phyloP scores from a whole-genome alignment of 35 echinoderm and acorn worm species.

The Lytechinus variegatus region DNA sequence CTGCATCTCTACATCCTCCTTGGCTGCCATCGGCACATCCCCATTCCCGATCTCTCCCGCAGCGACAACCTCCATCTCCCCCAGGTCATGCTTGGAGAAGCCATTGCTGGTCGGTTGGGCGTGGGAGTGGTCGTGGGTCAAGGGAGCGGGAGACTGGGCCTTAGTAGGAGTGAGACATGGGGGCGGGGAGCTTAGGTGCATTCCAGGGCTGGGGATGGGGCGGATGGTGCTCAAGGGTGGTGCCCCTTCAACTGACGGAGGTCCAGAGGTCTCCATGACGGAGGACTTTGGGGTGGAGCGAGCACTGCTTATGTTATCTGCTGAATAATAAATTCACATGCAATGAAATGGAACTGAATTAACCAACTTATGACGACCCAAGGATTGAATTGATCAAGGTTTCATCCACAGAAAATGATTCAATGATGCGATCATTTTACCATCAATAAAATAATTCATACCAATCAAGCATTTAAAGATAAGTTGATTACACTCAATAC shows the following conservation, averaged over 20 bases:
- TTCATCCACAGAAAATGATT: too few relatives aligned
- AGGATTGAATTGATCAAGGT: too few relatives aligned
- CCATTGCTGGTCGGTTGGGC: constrained; percentile 3
- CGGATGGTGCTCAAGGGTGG: neutral
- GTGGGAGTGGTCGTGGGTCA: neutral
- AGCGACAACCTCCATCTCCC: neutral
- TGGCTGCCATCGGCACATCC: neutral
- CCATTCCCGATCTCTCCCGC: neutral
- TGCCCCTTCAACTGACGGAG: neutral
- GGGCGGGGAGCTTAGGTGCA: constrained; percentile 53
- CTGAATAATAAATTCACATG: neutral
- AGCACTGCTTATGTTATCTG: constrained; percentile 56
- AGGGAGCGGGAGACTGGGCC: constrained; percentile 20
- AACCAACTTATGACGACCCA: neutral
- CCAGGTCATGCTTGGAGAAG: constrained; percentile 26
- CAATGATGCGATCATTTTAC: too few relatives aligned
- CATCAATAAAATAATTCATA: too few relatives aligned
- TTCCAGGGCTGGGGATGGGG: constrained; percentile 48
- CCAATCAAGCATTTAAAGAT: too few relatives aligned
- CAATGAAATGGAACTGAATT: neutral
- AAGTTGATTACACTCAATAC: too few relatives aligned
- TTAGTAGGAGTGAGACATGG: constrained; percentile 35
- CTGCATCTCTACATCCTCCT: constrained; percentile 36
- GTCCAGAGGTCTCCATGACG: constrained; percentile 51
- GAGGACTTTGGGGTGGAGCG: constrained; percentile 61